Percentiles rank a stretch among this genome's conserved stretches.
phyloP scores from a whole-genome alignment of 2,113 vertebrate species.

The Thinocorus orbignyianus region DNA sequence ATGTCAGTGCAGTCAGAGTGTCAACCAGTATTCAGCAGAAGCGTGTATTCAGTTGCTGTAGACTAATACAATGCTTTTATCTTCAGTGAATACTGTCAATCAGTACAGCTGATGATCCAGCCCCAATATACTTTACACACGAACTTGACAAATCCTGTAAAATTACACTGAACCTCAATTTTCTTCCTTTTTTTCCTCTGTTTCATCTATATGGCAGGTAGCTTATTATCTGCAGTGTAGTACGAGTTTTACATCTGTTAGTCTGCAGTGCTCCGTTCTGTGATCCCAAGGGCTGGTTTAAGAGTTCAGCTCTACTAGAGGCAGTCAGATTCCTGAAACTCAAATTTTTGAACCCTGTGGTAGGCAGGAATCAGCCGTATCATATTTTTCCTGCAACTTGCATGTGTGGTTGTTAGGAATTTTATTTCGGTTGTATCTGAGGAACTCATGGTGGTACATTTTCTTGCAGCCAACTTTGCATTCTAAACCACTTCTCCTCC shows the following conservation, averaged over 20 bases:
- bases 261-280: neutral
- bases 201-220: neutral
- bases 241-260: neutral
- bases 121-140: neutral
- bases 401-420: neutral
- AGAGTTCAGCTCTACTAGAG: neutral
- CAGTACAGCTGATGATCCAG: neutral
- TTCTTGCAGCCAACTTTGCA: neutral
- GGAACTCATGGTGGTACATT: accelerated
- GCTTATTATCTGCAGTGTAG: neutral
- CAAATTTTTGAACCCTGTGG: neutral
- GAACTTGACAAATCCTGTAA: neutral
- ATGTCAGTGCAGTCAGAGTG: neutral
- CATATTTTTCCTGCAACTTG: neutral
- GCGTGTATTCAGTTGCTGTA: neutral
- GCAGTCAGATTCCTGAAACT: neutral
- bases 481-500: neutral
- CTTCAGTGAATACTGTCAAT: neutral
- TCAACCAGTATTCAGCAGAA: neutral
- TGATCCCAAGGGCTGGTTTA: neutral
- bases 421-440: neutral
- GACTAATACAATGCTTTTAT: neutral
- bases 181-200: neutral
- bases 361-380: neutral
- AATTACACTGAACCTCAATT: neutral